Conservation (phyloP, 2,797 vertebrate species). For the Pachyuromys duprasi region DNA sequence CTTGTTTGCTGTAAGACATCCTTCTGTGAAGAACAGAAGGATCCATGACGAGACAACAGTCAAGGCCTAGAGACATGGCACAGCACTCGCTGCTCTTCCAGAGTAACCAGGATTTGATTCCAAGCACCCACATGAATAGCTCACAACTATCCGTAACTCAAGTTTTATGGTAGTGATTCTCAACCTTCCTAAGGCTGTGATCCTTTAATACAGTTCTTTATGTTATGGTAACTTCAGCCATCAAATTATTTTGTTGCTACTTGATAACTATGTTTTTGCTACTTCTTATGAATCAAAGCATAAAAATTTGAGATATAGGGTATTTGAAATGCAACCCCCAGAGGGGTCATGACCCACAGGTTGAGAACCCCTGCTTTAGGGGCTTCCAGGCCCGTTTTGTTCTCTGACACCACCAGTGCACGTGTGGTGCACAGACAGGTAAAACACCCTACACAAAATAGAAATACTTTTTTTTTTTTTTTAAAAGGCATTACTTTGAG, state of each 20-base stretch:
- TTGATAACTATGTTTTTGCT: neutral
- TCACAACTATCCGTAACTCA: neutral
- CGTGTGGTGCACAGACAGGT: neutral
- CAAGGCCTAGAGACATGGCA: neutral
- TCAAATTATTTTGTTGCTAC: neutral
- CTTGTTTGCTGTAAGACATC: neutral
- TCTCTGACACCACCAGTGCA: neutral
- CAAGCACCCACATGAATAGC: neutral
- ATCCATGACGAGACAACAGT: neutral
- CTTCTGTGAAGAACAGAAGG: conserved; percentile 6
- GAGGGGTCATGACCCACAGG: neutral
- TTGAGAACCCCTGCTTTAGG: neutral
- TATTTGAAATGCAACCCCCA: neutral
- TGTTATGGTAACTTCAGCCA: neutral
- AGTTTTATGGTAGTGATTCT: neutral
- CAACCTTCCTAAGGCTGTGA: neutral
- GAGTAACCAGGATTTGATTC: neutral
- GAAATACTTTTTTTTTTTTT: neutral
- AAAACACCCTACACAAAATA: neutral
- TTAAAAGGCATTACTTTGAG: neutral
- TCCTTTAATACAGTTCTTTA: neutral
- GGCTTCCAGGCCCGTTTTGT: neutral
- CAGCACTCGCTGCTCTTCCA: neutral
- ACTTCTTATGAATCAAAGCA: neutral
- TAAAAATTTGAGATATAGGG: neutral